Base-by-base conservation (phyloP, 2,888 invertebrate genomes). In the Aphodius granarius region DNA sequence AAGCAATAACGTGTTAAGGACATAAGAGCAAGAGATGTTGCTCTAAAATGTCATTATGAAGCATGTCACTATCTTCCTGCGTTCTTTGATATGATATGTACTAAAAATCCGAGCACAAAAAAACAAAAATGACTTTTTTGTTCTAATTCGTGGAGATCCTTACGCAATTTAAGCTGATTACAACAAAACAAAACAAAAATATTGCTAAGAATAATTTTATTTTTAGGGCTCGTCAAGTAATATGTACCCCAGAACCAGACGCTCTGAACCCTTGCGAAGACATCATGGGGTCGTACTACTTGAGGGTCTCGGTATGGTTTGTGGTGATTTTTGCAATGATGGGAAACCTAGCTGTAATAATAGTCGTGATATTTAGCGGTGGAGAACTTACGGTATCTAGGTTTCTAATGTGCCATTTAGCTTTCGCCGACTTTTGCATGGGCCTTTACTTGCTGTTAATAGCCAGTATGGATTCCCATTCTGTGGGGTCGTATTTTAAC, bases 211-310 rank as follows among this genome's bases (percentile, higher is more conserved):
- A n/a, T n/a, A n/a, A n/a, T n/a, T n/a, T n/a, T n/a, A n/a, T n/a
- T n/a, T 80, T 71, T 74, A 86, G 86, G 72, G 88, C 89, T 78
- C 87, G 86, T n/a, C 83, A 88, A 79, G 89, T 93, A 3, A 89
- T 90, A 82, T 95, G 95, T 84, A 90, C 89, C 63, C 96, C 96
- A 0, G 89, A 89, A 78, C 94, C 95, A 0, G 93, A 96, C 86
- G 94, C 94, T 0, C 88, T 96, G 72, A 96, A 95, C 86, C 96
- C 96, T 0, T 96, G 96, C 86, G 96, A 96, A 84, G 96, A 96
- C 85, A 95, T 96, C 76, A 95, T 96, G 94, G 95, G 95, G 20
- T 93, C 92, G 85, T 87, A 91, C 66, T 94, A 93, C 92, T 88
- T 95, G 2, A 90, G 95, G 74, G 90, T 92, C 79, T 92, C 94